A percentile compares a stretch with the other conserved stretches of the same genome.
phyloP scores from a whole-genome alignment of 2,797 vertebrate species.

The Myiothlypis chrysogaster region DNA sequence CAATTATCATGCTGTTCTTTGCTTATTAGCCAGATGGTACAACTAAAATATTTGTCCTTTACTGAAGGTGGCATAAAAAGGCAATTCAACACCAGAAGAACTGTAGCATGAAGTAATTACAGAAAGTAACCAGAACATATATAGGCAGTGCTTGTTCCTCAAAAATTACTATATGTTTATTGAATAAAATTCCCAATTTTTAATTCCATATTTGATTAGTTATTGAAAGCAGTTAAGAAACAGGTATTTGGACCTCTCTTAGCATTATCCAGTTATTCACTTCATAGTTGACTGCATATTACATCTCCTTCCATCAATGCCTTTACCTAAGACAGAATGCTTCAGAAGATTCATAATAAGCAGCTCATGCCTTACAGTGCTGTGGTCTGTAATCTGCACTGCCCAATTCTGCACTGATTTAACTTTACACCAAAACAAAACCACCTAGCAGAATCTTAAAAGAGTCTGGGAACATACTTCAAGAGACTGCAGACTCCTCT shows the following conservation, averaged over 20 bases:
- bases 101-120: neutral
- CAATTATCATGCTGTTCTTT: conserved; percentile 3
- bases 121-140: neutral
- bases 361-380: neutral
- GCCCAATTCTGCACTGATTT: neutral
- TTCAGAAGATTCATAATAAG: neutral
- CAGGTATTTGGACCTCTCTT: neutral
- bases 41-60: neutral
- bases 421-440: neutral
- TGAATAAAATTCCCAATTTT: neutral
- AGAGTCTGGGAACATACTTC: neutral
- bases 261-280: neutral
- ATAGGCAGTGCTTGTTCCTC: neutral
- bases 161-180: neutral
- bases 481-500: neutral
- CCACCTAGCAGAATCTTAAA: neutral
- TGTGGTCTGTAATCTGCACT: neutral
- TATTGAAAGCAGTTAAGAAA: neutral
- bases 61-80: neutral
- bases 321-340: neutral
- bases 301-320: neutral
- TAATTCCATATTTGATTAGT: neutral
- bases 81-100: neutral
- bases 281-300: neutral
- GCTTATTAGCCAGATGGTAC: neutral